Evolutionary conservation across 2,888 invertebrate genomes (phyloP).

Genomic region (Luffia ferchaultella): DNA sequence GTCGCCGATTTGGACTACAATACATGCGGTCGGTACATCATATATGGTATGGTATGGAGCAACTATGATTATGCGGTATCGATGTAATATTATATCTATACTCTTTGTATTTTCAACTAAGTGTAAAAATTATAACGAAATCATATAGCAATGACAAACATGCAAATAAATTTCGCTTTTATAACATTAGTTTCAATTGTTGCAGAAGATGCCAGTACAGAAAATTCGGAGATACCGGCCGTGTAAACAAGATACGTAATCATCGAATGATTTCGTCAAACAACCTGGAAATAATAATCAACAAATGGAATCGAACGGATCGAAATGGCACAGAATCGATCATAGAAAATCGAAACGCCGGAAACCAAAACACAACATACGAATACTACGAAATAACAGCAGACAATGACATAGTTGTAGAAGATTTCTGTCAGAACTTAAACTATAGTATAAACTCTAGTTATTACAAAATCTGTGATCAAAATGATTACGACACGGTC

Average conservation of each 20-base stretch:
- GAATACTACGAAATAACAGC: constrained; percentile 32
- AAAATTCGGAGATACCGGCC: not conserved
- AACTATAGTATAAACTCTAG: constrained; percentile 15
- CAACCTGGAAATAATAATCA: constrained; percentile 20
- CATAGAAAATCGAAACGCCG: constrained; percentile 36
- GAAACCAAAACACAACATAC: constrained; percentile 31
- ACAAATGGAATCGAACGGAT: constrained; percentile 42
- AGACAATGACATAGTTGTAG: constrained; percentile 18
- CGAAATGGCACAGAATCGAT: constrained; percentile 28
- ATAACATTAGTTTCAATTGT: constrained; percentile 19
- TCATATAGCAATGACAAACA: no score
- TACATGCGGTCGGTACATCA: no score
- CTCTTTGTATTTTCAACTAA: no score
- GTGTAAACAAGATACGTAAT: not conserved
- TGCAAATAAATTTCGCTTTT: no score
- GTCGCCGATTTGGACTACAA: no score
- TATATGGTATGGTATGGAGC: no score
- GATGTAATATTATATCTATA: no score
- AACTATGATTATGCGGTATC: no score
- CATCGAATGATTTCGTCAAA: constrained; percentile 6
- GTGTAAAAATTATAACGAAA: no score
- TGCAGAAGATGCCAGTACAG: constrained; percentile 35
- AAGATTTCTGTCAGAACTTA: constrained; percentile 20
- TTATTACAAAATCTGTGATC: constrained; percentile 17
- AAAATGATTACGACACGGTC: constrained; percentile 35